Evolutionary conservation across 2,113 vertebrate genomes (phyloP), one percentile per base, ranked within the genome.

Genomic region (Indicator maculatus): DNA sequence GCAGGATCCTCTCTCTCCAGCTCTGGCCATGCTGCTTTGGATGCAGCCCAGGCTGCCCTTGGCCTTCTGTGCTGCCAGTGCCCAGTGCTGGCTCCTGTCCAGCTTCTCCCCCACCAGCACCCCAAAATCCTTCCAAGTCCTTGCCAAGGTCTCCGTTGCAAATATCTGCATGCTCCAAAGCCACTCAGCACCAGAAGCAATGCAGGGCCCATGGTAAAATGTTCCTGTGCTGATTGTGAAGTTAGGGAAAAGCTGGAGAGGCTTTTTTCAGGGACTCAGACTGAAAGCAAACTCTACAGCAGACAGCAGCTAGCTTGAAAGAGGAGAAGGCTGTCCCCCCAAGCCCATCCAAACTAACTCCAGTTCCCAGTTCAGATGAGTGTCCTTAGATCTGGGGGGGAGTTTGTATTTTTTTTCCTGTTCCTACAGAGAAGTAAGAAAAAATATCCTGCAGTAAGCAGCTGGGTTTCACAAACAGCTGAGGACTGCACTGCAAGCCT

Each of bases 201-300:
- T 2, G 67, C 30, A 20, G 10, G 59, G 59, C 27, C 75, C 39
- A 1, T 0, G 16, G 5, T 23, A 44, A 33, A 30, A 12, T 0
- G 23, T 53, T 75, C 12, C 19, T 12, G 36, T 28, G 63, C 71
- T 71, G 58, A 9, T 20, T 83, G 33, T 20, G 45, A 16, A 76
- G 36, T 1, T 6, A 2, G 10, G 16, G 11, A 33, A 27, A 55
- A 61, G 11, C 30, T 7, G 20, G 5, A 21, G 47, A 18, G 45
- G 9, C 9, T 45, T 67, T 24, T 11, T 36, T n/a, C 69, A 66
- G 65, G 15, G 24, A 3, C n/a, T 69, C 16, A 2, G 39, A 44
- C 0, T 15, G 36, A 47, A 20, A 56, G 33, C 58, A 52, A 41
- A 4, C 31, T 6, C 44, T 17, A 20, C n/a, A 8, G 10, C 47